A percentile compares a stretch with the other conserved stretches of the same genome.
Conservation (phyloP, 2,113 vertebrate species). For the Cynocephalus volans region DNA sequence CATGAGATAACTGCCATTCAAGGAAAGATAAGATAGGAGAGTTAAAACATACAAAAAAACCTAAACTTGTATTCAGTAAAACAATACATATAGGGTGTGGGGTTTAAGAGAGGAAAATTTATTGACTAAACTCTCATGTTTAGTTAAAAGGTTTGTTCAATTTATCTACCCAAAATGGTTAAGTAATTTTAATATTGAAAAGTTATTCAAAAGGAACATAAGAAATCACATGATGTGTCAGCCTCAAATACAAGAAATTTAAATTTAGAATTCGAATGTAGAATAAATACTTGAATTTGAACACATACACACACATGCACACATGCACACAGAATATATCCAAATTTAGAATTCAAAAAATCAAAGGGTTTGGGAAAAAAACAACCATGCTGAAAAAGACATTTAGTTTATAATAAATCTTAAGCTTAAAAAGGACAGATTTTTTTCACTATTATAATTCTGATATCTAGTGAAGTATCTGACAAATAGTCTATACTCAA, state of each 20-base stretch:
- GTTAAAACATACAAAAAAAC: background rate
- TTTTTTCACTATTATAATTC: background rate
- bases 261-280: slow-evolving; percentile 5
- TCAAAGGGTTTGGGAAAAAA: background rate
- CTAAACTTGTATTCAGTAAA: background rate
- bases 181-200: slow-evolving; percentile 11
- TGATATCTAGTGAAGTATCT: background rate
- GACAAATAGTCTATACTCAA: background rate
- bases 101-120: background rate
- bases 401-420: background rate
- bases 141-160: background rate
- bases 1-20: background rate
- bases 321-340: background rate
- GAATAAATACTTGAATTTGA: background rate
- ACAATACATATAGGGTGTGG: background rate
- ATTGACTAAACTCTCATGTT: background rate
- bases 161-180: background rate
- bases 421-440: background rate
- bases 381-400: background rate
- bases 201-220: background rate
- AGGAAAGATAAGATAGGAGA: background rate
- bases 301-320: background rate
- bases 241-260: background rate
- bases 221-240: background rate
- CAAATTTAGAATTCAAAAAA: background rate